Conservation (phyloP, 92 coral and sea anemone genomes). For the Palythoa caribaeorum region DNA sequence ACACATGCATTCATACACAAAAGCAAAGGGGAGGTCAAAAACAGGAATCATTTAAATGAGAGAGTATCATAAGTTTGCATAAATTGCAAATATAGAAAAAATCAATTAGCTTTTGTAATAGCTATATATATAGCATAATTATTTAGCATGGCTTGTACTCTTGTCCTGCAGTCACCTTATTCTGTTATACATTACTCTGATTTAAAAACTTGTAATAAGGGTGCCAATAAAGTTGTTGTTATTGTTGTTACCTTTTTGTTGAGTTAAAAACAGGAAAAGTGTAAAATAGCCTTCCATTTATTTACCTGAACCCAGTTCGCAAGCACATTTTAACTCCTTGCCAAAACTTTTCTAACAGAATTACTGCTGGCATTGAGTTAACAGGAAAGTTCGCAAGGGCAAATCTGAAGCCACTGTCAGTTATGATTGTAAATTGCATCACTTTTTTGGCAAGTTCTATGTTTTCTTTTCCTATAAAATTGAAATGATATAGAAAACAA, state of each 20-base stretch:
- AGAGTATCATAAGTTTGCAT: no score
- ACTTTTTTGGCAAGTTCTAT: conserved; percentile 59
- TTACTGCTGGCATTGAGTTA: conserved; percentile 42
- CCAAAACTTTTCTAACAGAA: conserved; percentile 53
- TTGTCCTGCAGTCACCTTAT: not conserved
- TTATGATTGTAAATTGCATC: conserved; percentile 62
- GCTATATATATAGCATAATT: not conserved
- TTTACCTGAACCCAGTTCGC: conserved; percentile 37
- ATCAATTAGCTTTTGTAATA: no score
- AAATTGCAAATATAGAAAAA: no score
- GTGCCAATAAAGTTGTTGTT: not conserved
- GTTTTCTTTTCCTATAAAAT: conserved; percentile 27
- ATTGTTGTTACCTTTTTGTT: not conserved
- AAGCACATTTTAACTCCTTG: conserved; percentile 46
- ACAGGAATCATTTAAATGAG: no score
- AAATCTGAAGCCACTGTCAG: conserved; percentile 64
- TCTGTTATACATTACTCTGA: not conserved
- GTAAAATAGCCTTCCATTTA: not conserved
- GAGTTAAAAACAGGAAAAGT: conserved; percentile 24
- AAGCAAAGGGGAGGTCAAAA: no score
- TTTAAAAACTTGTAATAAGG: not conserved
- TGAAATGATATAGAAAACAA: not conserved
- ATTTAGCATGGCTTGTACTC: not conserved
- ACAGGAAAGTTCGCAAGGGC: conserved; percentile 58
- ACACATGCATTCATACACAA: no score